phyloP scores from a whole-genome alignment of 2,888 invertebrate species.

The Neoitamus cyanurus region DNA sequence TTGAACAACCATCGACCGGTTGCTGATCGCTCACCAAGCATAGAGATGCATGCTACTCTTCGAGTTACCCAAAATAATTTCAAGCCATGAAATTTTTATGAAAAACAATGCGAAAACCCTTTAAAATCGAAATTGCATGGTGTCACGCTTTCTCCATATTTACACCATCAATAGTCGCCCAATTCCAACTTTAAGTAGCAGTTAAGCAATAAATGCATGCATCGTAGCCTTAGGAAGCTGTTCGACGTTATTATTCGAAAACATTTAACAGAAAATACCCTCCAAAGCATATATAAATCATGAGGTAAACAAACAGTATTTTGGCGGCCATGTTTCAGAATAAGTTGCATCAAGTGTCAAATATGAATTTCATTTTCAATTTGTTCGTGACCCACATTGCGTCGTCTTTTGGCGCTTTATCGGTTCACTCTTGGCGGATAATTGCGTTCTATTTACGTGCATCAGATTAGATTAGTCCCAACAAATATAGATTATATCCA shows the following conservation, averaged over 20 bases:
- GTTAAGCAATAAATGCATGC: neutral
- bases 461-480: neutral
- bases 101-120: neutral
- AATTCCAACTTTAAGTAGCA: neutral
- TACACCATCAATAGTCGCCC: neutral
- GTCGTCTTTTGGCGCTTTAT: neutral
- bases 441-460: neutral
- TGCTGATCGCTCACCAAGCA: neutral
- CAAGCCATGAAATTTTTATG: neutral
- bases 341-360: conserved; percentile 20
- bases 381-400: conserved; percentile 26
- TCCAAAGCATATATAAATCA: neutral
- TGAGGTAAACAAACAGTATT: conserved; percentile 29
- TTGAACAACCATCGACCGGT: neutral
- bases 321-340: conserved; percentile 42
- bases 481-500: neutral
- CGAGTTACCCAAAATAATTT: neutral
- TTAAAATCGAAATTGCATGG: neutral
- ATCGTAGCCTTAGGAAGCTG: neutral
- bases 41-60: neutral
- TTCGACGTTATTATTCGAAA: neutral
- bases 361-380: neutral
- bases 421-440: neutral
- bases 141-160: neutral
- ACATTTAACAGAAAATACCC: neutral